phyloP scores from a whole-genome alignment of 2,113 vertebrate genomes.

The Sciurus niger region DNA sequence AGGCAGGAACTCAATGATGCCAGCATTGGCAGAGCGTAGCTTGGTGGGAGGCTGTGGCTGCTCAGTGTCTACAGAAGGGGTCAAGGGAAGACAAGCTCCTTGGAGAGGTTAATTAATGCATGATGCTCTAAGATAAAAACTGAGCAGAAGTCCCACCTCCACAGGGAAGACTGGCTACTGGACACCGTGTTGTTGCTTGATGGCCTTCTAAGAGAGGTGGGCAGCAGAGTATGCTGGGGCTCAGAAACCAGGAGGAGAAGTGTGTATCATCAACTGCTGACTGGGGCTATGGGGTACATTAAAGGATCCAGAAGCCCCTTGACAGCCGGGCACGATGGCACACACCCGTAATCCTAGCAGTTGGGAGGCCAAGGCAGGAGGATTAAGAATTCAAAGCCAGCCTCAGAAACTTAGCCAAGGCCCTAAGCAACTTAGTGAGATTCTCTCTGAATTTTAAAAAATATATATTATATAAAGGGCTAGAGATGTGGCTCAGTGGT shows the following conservation, averaged over 20 bases:
- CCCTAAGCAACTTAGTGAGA: too few relatives aligned
- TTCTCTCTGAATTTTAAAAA: too few relatives aligned
- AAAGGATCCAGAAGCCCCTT: not conserved
- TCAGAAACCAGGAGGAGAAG: rapidly evolving
- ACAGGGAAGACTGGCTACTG: not conserved
- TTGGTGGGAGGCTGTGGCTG: not conserved
- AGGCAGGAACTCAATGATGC: not conserved
- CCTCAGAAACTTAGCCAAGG: too few relatives aligned
- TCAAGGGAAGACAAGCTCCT: not conserved
- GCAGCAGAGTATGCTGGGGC: not conserved
- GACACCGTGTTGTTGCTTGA: not conserved
- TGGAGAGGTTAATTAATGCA: not conserved
- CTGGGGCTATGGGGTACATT: not conserved
- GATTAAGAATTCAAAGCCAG: too few relatives aligned
- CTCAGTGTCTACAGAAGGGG: not conserved
- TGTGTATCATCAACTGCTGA: not conserved
- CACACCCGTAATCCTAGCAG: too few relatives aligned
- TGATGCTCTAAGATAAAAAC: not conserved
- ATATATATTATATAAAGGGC: too few relatives aligned
- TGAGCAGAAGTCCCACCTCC: not conserved
- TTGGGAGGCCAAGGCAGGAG: too few relatives aligned
- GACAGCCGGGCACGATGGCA: not conserved
- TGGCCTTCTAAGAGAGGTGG: not conserved
- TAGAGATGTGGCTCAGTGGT: too few relatives aligned
- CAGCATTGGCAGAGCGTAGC: too few relatives aligned